A percentile compares a stretch with the other conserved stretches of the same genome.
phyloP scores from a whole-genome alignment of 2,888 invertebrate species.

The Sialis lutaria region DNA sequence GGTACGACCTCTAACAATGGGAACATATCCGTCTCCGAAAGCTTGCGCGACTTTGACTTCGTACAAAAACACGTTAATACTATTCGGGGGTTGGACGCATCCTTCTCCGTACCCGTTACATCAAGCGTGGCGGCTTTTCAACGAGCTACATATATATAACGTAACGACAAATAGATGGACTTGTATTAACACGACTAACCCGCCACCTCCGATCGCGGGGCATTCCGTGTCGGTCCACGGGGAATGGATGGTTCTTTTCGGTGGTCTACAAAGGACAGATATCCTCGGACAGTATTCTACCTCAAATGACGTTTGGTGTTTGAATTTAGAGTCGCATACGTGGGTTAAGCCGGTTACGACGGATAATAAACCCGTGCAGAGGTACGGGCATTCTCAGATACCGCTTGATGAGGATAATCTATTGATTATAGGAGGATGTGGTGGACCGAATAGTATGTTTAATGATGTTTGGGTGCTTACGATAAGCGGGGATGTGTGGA shows the following conservation, averaged over 20 bases:
- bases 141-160: constrained; percentile 80
- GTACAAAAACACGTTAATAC: constrained; percentile 55
- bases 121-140: constrained; percentile 75
- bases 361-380: constrained; percentile 15
- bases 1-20: constrained; percentile 68
- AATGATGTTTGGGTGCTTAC: constrained; percentile 83
- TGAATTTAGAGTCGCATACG: constrained; percentile 53
- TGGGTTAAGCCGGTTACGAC: constrained; percentile 63
- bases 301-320: constrained; percentile 79
- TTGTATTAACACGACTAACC: constrained; percentile 37
- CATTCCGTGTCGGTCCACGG: constrained; percentile 80
- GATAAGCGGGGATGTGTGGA: constrained; percentile 54
- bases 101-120: constrained; percentile 72
- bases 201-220: constrained; percentile 73
- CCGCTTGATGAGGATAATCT: constrained; percentile 59
- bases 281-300: constrained; percentile 24
- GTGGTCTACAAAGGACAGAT: constrained; percentile 22
- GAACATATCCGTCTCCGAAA: constrained; percentile 87
- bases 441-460: constrained; percentile 70
- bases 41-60: constrained; percentile 87
- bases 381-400: constrained; percentile 91
- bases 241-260: constrained; percentile 67
- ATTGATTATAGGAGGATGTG: constrained; percentile 73
- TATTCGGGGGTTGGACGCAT: constrained; percentile 94
- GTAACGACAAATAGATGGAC: constrained; percentile 67